Evolutionary conservation across 1,140 invertebrate species (phyloP).

Genomic region (Wiebesia pumilae): DNA sequence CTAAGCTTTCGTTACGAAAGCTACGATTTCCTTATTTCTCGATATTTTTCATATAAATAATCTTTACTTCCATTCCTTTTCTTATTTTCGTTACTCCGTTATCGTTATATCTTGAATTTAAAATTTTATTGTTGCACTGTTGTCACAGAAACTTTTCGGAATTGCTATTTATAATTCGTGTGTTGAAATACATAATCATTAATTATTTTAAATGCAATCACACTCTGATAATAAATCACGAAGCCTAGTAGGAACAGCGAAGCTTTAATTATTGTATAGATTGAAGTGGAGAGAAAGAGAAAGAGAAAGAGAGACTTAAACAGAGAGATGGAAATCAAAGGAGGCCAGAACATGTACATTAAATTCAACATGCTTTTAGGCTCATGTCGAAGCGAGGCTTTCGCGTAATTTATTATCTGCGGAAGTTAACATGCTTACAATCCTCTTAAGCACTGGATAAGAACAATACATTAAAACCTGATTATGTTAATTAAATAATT

Average conservation of each 20-base stretch:
- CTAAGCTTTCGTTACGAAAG: background rate
- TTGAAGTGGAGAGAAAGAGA: background rate
- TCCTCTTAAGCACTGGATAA: background rate
- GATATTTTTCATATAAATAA: background rate
- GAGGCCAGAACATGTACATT: background rate
- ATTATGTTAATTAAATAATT: conserved; percentile 20
- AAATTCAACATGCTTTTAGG: background rate
- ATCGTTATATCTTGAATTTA: background rate
- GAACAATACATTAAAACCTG: conserved; percentile 5
- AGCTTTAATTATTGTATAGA: background rate
- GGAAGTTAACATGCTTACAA: conserved; percentile 28
- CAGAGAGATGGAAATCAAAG: background rate
- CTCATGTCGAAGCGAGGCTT: conserved; percentile 1
- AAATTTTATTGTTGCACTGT: background rate
- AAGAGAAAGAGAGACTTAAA: background rate
- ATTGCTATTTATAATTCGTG: background rate
- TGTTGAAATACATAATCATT: background rate
- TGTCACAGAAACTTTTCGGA: background rate
- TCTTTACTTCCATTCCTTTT: background rate
- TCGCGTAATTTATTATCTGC: conserved; percentile 8
- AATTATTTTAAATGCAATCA: background rate
- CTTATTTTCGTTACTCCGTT: no score
- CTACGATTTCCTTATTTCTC: background rate
- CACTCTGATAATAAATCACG: background rate
- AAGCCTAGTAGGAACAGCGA: background rate